phyloP scores from a whole-genome alignment of 2,113 vertebrate species.

The Prochilodus magdalenae region DNA sequence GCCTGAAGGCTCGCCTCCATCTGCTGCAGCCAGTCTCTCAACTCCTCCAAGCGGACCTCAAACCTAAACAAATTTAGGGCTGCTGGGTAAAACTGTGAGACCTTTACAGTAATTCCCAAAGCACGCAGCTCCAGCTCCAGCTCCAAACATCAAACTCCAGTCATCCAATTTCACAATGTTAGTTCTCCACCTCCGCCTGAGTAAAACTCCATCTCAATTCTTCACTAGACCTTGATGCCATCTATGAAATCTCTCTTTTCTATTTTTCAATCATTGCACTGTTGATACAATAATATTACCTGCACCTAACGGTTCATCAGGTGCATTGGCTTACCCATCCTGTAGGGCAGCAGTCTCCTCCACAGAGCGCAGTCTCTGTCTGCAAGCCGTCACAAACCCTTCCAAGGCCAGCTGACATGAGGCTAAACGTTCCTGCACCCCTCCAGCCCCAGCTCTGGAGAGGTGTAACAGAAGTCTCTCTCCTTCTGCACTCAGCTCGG shows the following conservation, averaged over 20 bases:
- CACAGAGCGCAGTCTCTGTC: conserved; percentile 80
- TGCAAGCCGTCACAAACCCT: conserved; percentile 81
- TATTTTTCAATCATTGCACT: not conserved
- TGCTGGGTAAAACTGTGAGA: not conserved
- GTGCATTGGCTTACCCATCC: conserved; percentile 63
- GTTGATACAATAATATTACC: not conserved
- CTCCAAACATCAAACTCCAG: too few species aligned
- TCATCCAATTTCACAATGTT: not conserved
- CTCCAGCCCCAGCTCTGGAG: conserved; percentile 78
- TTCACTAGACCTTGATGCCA: too few species aligned
- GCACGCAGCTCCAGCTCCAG: not conserved
- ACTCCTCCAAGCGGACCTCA: conserved; percentile 81
- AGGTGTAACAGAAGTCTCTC: conserved; percentile 83
- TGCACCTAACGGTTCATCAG: not conserved
- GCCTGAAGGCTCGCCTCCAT: conserved; percentile 84
- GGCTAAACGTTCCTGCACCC: conserved; percentile 84
- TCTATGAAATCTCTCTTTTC: too few species aligned
- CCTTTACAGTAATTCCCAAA: not conserved
- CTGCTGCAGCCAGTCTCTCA: conserved; percentile 86
- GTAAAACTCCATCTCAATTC: too few species aligned
- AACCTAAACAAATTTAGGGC: conserved; percentile 77
- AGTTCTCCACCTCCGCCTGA: not conserved
- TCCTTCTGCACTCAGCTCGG: conserved; percentile 82
- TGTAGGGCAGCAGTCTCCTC: conserved; percentile 83
- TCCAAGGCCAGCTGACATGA: conserved; percentile 86